These are phyloP conservation scores for Prochilodus magdalenae DNA, from an alignment of 2,113 vertebrate species.

Conservation along the genomic window DNA sequence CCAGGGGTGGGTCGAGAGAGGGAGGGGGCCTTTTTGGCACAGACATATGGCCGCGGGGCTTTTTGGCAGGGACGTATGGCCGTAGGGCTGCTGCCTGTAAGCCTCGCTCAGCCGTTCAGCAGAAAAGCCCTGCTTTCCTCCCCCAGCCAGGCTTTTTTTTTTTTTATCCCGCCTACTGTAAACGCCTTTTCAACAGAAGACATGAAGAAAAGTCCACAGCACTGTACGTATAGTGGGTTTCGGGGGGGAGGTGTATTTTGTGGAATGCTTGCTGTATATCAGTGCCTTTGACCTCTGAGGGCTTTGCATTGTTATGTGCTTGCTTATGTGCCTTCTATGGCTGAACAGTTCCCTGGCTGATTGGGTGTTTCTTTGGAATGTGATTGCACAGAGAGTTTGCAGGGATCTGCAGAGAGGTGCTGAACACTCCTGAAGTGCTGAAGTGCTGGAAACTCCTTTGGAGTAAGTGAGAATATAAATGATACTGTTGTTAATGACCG, in stretches of 20 bases:
- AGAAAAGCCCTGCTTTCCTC: background rate
- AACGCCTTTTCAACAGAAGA: conserved; percentile 3
- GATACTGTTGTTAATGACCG: background rate
- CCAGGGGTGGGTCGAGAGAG: background rate
- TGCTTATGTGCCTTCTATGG: background rate
- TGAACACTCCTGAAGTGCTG: no score
- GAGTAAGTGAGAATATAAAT: background rate
- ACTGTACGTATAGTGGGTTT: conserved; percentile 35
- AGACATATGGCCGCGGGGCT: background rate
- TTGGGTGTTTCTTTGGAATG: background rate
- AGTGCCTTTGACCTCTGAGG: background rate
- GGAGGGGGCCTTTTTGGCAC: background rate
- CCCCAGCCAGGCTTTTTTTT: background rate
- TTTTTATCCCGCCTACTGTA: background rate
- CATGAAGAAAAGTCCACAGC: conserved; percentile 45
- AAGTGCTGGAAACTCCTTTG: no score
- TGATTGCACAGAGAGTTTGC: background rate
- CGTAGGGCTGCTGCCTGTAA: background rate
- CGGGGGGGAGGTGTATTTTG: background rate
- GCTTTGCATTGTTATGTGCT: background rate
- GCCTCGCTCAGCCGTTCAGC: background rate
- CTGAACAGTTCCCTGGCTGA: background rate
- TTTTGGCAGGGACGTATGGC: background rate
- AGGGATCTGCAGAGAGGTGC: background rate
- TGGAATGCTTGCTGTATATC: background rate